Conservation (phyloP, 2,797 vertebrate species). For the Tiaroga cobitis region DNA sequence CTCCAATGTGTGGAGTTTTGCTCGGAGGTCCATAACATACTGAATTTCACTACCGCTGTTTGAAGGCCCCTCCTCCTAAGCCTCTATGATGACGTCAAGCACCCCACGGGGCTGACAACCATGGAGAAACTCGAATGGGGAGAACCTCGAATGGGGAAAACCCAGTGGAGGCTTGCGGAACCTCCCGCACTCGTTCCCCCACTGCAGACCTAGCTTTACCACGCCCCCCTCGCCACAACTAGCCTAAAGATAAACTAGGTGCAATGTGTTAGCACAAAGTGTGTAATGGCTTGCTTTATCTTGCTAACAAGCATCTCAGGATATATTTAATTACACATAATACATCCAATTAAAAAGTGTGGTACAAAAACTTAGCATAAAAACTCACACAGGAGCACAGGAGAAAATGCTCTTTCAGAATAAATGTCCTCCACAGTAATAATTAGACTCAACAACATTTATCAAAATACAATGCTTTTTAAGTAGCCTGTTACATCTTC, state of each 20-base stretch:
- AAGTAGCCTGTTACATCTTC: conserved; percentile 4
- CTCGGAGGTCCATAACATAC: too few species aligned
- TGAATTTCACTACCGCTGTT: too few species aligned
- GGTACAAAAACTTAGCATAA: conserved; percentile 41
- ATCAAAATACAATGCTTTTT: conserved; percentile 10
- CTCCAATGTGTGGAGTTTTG: too few species aligned
- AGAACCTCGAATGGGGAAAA: too few species aligned
- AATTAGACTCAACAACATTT: not conserved
- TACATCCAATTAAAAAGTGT: conserved; percentile 43
- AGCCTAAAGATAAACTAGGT: conserved; percentile 65
- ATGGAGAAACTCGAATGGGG: too few species aligned
- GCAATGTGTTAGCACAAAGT: conserved; percentile 60
- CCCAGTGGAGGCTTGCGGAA: too few species aligned
- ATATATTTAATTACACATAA: conserved; percentile 29
- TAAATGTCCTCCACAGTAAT: not conserved
- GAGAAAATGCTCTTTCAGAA: not conserved
- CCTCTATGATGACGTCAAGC: too few species aligned
- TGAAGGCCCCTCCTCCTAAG: too few species aligned
- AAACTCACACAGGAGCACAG: conserved; percentile 30
- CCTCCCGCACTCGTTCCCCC: too few species aligned
- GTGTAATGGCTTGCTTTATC: not conserved
- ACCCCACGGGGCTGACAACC: too few species aligned
- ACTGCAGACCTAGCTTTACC: too few species aligned
- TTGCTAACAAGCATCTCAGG: conserved; percentile 25
- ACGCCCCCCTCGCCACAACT: conserved; percentile 34